Conservation (phyloP, 2,113 vertebrate species). For the Gallinago paraguaiae region DNA sequence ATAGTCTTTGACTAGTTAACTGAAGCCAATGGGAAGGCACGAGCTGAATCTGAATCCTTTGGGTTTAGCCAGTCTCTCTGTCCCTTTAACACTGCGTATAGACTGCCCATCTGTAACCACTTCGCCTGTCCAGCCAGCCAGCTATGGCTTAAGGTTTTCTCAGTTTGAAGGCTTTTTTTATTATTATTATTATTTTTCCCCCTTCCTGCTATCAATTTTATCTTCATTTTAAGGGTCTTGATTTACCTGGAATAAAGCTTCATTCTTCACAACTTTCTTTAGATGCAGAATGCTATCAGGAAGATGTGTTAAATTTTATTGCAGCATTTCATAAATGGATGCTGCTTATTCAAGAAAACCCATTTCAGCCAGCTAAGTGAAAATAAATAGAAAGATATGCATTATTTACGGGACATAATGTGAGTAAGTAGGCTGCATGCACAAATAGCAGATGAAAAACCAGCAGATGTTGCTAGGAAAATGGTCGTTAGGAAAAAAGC, state of each 20-base stretch:
- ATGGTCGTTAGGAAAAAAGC: background rate
- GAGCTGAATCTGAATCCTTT: background rate
- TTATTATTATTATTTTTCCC: too few species aligned
- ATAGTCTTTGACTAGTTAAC: background rate
- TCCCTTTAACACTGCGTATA: background rate
- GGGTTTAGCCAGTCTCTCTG: background rate
- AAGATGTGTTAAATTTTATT: conserved; percentile 30
- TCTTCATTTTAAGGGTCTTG: background rate
- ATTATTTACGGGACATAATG: conserved; percentile 51
- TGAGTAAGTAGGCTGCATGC: background rate
- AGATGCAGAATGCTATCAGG: background rate
- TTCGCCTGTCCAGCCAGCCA: background rate
- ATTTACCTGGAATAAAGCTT: background rate
- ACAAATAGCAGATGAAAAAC: conserved; percentile 23
- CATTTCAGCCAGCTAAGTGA: conserved; percentile 38
- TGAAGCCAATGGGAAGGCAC: background rate
- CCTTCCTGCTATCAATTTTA: background rate
- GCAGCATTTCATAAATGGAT: conserved; percentile 28
- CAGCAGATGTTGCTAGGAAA: conserved; percentile 16
- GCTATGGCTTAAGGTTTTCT: background rate
- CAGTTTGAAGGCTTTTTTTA: background rate
- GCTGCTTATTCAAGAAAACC: conserved; percentile 37
- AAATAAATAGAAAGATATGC: conserved; percentile 56
- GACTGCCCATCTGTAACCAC: background rate
- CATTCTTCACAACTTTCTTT: background rate